Evolutionary conservation across 2,113 vertebrate genomes (phyloP).

Genomic region (Myotis yumanensis): DNA sequence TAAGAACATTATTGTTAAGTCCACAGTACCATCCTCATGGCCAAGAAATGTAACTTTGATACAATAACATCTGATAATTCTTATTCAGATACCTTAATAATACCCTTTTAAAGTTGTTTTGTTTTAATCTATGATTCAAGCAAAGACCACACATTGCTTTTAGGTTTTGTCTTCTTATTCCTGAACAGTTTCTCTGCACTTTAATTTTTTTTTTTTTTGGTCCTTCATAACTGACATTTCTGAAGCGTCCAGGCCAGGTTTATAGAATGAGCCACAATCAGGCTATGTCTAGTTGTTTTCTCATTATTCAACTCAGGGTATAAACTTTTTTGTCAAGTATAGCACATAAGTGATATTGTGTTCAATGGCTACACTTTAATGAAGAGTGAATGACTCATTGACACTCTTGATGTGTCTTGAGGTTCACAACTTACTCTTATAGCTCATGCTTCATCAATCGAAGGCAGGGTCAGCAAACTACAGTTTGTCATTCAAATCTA

Average conservation of each 20-base stretch:
- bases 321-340: background rate
- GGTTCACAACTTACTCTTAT: background rate
- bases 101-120: background rate
- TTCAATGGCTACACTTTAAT: background rate
- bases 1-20: background rate
- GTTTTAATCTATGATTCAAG: background rate
- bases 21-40: background rate
- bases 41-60: background rate
- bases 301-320: conserved; percentile 40
- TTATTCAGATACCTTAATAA: background rate
- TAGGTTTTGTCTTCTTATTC: background rate
- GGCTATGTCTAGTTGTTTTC: background rate
- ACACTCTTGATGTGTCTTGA: conserved; percentile 12
- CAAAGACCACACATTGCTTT: background rate
- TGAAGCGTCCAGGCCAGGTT: background rate
- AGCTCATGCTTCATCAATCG: background rate
- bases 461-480: background rate
- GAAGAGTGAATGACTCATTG: background rate
- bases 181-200: background rate
- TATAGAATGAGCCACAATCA: background rate
- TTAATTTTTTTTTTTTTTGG: background rate
- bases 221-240: conserved; percentile 6
- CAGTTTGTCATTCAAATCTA: background rate
- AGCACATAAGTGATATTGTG: background rate
- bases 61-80: background rate